These are phyloP conservation scores for Acleris emargana DNA, from an alignment of 2,888 invertebrate species.

Conservation along the genomic window DNA sequence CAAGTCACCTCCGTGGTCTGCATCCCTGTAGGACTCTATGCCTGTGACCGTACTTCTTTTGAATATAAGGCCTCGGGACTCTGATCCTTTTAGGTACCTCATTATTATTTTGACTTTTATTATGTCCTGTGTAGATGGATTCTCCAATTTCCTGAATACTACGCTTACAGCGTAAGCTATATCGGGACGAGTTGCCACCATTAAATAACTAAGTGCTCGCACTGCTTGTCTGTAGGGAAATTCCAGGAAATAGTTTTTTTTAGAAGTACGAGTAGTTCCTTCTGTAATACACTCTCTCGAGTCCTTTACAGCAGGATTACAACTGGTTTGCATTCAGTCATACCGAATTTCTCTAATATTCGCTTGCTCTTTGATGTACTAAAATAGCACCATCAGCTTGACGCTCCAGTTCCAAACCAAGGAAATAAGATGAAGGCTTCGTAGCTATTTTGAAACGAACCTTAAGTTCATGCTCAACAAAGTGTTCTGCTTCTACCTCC, in stretches of 20 bases:
- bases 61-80: no score
- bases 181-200: constrained; percentile 29
- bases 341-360: constrained; percentile 7
- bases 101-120: no score
- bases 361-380: constrained; percentile 3
- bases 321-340: constrained; percentile 16
- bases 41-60: no score
- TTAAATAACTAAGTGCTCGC: constrained; percentile 31
- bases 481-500: background rate
- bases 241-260: no score
- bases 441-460: background rate
- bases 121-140: no score
- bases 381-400: background rate
- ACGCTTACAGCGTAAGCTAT: constrained; percentile 32
- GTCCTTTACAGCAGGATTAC: constrained; percentile 22
- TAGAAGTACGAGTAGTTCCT: background rate
- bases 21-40: no score
- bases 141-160: no score
- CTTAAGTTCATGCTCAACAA: background rate
- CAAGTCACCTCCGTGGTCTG: no score
- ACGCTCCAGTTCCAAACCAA: background rate
- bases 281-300: background rate
- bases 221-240: constrained; percentile 36
- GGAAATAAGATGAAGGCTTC: background rate
- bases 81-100: no score